phyloP scores from a whole-genome alignment of 2,113 vertebrate species.

The Cnemophilus loriae region DNA sequence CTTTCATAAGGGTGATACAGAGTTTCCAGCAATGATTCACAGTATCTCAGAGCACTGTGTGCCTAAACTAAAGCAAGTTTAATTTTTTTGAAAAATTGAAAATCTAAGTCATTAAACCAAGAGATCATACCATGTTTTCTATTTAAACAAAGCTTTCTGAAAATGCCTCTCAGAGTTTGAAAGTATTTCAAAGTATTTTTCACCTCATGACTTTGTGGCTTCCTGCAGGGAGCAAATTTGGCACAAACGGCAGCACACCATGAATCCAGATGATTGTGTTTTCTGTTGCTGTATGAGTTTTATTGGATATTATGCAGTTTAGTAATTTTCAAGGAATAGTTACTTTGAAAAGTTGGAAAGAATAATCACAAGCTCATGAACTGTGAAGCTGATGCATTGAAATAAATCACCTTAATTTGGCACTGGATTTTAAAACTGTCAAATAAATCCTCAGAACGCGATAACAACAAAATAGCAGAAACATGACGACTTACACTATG shows the following conservation, averaged over 20 bases:
- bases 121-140: neutral
- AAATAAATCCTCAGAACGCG: slow-evolving; percentile 41
- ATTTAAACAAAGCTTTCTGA: neutral
- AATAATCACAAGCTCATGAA: slow-evolving; percentile 50
- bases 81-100: too few relatives aligned
- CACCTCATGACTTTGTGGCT: neutral
- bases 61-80: neutral
- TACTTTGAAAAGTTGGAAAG: slow-evolving; percentile 45
- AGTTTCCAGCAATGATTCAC: neutral
- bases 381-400: slow-evolving; percentile 46
- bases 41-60: neutral
- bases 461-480: slow-evolving; percentile 41
- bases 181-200: slow-evolving; percentile 2
- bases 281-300: slow-evolving; percentile 20
- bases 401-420: slow-evolving; percentile 64
- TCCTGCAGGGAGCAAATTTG: neutral
- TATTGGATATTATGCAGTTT: slow-evolving; percentile 15
- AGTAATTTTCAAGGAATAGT: slow-evolving; percentile 47
- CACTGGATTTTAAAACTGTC: slow-evolving; percentile 43
- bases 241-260: neutral
- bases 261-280: neutral
- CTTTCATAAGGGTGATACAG: neutral
- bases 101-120: neutral
- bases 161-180: neutral
- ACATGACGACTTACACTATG: neutral